Conservation (phyloP, 2,113 vertebrate genomes). For the Barbus barbus region DNA sequence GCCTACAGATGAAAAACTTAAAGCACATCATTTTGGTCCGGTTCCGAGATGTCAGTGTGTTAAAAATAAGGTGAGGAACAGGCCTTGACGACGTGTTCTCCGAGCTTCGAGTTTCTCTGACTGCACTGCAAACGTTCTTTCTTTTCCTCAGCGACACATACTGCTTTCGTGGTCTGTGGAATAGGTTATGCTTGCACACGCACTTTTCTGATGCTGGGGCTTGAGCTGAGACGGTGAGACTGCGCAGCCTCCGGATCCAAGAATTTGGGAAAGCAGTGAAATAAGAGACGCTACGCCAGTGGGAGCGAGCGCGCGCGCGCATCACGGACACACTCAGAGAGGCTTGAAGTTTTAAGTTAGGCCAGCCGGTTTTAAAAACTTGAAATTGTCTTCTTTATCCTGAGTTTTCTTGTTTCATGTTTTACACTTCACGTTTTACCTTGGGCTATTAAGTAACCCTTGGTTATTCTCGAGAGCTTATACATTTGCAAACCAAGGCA, state of each 20-base stretch:
- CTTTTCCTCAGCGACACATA: constrained; percentile 67
- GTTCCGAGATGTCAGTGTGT: neutral
- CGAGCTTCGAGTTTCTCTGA: constrained; percentile 39
- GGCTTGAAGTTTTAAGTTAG: neutral
- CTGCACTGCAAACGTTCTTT: constrained; percentile 27
- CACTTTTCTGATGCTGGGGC: constrained; percentile 76
- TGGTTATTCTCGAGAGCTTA: neutral
- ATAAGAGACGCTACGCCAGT: constrained; percentile 56
- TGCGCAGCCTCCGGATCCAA: constrained; percentile 82
- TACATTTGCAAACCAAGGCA: neutral
- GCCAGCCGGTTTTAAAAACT: neutral
- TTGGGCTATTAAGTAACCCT: neutral
- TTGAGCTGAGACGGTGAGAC: constrained; percentile 57
- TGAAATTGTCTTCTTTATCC: neutral
- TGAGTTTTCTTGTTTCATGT: neutral
- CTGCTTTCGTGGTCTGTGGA: constrained; percentile 61
- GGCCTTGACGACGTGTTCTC: constrained; percentile 24
- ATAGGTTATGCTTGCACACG: constrained; percentile 75
- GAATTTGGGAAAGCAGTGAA: constrained; percentile 59
- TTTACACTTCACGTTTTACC: neutral
- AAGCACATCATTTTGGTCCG: constrained; percentile 73
- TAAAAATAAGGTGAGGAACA: neutral
- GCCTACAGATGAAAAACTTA: constrained; percentile 62
- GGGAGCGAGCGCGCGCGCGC: constrained; percentile 13
- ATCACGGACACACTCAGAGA: neutral